Conservation (phyloP, 1,140 invertebrate genomes). For the Aphelenchoides besseyi region DNA sequence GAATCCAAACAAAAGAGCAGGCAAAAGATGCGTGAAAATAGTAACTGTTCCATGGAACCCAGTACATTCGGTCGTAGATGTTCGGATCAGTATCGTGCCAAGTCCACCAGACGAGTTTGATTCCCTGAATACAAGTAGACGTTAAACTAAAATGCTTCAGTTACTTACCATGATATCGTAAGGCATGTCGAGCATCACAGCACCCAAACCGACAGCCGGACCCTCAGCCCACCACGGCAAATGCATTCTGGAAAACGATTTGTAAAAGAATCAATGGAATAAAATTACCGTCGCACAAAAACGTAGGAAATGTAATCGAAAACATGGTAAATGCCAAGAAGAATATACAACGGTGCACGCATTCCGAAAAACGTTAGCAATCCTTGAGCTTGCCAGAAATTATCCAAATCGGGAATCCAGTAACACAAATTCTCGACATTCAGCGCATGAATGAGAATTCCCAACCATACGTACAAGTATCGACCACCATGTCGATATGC, state of each 20-base stretch:
- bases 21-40: slow-evolving; percentile 77
- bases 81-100: slow-evolving; percentile 83
- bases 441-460: slow-evolving; percentile 58
- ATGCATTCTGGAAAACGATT: slow-evolving; percentile 50
- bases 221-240: slow-evolving; percentile 59
- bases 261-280: not conserved
- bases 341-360: slow-evolving; percentile 56
- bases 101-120: slow-evolving; percentile 78
- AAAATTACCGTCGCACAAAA: slow-evolving; percentile 48
- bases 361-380: slow-evolving; percentile 58
- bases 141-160: not conserved
- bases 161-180: slow-evolving; percentile 71
- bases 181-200: slow-evolving; percentile 74
- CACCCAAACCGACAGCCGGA: slow-evolving; percentile 70
- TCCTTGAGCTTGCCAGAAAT: slow-evolving; percentile 62
- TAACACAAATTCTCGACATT: slow-evolving; percentile 55
- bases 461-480: slow-evolving; percentile 58
- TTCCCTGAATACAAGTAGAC: slow-evolving; percentile 62
- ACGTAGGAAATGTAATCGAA: slow-evolving; percentile 60
- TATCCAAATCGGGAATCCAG: slow-evolving; percentile 57
- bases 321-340: slow-evolving; percentile 59
- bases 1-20: slow-evolving; percentile 72
- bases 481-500: slow-evolving; percentile 43
- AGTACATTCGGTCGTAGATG: slow-evolving; percentile 75
- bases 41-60: slow-evolving; percentile 75